Conservation (phyloP, 2,888 invertebrate species). For the Ceratothoa steindachneri region DNA sequence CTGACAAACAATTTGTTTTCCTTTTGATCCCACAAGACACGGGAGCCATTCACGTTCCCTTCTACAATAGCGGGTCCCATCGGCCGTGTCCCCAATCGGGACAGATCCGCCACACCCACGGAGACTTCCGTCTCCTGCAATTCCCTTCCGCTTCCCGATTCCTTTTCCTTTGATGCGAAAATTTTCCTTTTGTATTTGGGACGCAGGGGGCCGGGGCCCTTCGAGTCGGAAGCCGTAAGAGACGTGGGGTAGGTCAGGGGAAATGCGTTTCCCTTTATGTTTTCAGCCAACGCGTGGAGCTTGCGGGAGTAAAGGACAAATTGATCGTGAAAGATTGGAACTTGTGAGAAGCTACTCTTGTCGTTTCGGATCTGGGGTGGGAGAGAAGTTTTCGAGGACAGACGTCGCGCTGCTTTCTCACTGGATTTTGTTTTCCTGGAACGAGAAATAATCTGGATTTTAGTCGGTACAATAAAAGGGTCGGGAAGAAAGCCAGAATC, state of each 20-base stretch:
- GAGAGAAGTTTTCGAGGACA: no score
- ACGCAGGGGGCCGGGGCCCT: neutral
- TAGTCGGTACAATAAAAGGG: no score
- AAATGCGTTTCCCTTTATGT: neutral
- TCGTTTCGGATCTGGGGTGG: no score
- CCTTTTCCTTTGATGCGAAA: neutral
- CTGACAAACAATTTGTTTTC: conserved; percentile 25
- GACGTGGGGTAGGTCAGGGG: conserved; percentile 3
- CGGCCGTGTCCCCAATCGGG: no score
- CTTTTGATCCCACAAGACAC: conserved; percentile 28
- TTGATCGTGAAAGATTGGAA: neutral
- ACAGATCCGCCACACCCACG: neutral
- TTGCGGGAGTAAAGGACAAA: neutral
- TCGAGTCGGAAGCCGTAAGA: neutral
- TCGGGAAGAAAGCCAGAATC: no score
- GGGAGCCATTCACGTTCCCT: conserved; percentile 19
- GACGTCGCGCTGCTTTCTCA: neutral
- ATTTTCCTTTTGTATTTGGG: neutral
- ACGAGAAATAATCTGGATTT: neutral
- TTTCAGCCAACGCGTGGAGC: neutral
- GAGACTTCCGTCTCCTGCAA: conserved; percentile 19
- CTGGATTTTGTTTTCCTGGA: neutral
- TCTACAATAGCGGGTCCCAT: conserved; percentile 16
- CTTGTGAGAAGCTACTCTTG: neutral
- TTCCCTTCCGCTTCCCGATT: conserved; percentile 4